Evolutionary conservation across 2,113 vertebrate genomes (phyloP).

Genomic region (Callospermophilus lateralis): DNA sequence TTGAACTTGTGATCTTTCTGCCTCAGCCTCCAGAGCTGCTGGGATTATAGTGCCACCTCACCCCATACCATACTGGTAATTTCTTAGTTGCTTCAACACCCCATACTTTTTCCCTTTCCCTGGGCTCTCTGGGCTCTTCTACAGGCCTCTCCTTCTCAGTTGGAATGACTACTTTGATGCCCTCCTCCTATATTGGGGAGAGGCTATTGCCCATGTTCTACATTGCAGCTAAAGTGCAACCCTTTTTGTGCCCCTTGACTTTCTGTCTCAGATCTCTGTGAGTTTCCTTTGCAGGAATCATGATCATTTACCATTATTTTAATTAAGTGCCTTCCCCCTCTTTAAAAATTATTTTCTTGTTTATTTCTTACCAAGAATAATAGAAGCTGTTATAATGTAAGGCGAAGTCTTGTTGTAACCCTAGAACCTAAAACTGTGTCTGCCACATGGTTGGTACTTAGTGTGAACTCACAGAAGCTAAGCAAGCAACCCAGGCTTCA

Average conservation of each 20-base stretch:
- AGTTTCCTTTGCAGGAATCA: slow-evolving; percentile 8
- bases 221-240: not conserved
- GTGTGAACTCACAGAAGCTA: not conserved
- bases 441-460: not conserved
- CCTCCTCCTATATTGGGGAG: not conserved
- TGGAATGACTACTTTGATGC: not conserved
- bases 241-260: not conserved
- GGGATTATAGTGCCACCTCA: too few species aligned
- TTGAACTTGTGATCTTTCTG: too few species aligned
- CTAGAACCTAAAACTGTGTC: not conserved
- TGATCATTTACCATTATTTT: slow-evolving; percentile 25
- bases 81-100: not conserved
- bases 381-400: not conserved
- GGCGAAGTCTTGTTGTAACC: too few species aligned
- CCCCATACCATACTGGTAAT: rapidly evolving
- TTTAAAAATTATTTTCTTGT: slow-evolving; percentile 22
- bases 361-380: not conserved
- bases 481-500: not conserved
- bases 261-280: not conserved
- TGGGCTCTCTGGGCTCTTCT: not conserved
- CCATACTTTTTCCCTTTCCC: not conserved
- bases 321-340: not conserved
- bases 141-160: not conserved
- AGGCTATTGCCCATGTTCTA: not conserved
- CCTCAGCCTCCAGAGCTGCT: too few species aligned